These are phyloP conservation scores for Psilopsiagon aurifrons DNA, from an alignment of 2,113 vertebrate genomes.

Conservation along the genomic window DNA sequence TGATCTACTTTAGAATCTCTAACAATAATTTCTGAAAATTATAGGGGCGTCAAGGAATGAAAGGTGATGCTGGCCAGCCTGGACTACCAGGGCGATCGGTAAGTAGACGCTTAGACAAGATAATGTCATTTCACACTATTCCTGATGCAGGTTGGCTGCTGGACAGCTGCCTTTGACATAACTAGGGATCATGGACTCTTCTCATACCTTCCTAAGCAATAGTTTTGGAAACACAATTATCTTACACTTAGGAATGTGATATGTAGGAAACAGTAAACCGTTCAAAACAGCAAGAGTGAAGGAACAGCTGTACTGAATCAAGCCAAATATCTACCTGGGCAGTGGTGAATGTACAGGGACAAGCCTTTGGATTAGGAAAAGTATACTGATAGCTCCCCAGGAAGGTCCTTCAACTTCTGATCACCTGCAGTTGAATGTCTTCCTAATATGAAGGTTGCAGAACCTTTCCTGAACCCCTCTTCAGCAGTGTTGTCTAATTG, in stretches of 20 bases:
- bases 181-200: not conserved
- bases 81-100: slow-evolving; percentile 87
- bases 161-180: not conserved
- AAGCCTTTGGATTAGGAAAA: not conserved
- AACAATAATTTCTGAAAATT: not conserved
- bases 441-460: not conserved
- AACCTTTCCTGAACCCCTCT: not conserved
- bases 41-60: slow-evolving; percentile 94
- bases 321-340: not conserved
- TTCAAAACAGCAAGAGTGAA: not conserved
- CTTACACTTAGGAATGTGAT: not conserved
- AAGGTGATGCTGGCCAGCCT: slow-evolving; percentile 91
- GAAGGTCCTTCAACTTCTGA: not conserved
- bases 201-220: not conserved
- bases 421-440: not conserved
- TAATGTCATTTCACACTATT: not conserved
- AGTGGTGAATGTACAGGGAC: not conserved
- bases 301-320: not conserved
- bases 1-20: not conserved
- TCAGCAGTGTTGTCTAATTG: not conserved
- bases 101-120: not conserved
- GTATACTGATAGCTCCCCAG: not conserved
- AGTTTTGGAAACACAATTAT: not conserved
- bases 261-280: not conserved
- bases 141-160: not conserved